Evolutionary conservation across 1,140 invertebrate genomes (phyloP).

Genomic region (Laupala kohalensis): DNA sequence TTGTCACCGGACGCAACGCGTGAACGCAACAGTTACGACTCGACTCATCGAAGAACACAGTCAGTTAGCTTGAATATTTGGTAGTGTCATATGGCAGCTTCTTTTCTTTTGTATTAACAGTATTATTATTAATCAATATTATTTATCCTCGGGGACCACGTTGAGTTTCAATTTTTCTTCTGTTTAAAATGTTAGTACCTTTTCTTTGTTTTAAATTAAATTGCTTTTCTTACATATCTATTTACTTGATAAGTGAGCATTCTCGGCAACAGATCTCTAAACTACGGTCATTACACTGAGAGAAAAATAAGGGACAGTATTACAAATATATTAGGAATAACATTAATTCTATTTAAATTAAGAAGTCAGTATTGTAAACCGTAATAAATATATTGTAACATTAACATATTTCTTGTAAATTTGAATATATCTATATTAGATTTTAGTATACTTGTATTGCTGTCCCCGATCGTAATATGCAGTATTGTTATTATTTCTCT

Average conservation of each 20-base stretch:
- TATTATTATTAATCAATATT: neutral
- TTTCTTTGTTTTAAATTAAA: no score
- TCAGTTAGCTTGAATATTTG: constrained; percentile 1
- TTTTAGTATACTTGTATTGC: neutral
- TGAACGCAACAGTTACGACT: no score
- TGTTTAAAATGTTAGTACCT: no score
- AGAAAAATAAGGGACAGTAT: no score
- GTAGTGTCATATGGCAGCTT: neutral
- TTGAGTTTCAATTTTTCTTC: no score
- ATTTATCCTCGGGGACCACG: neutral
- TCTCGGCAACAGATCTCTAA: no score
- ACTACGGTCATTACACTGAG: no score
- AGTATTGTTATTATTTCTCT: neutral
- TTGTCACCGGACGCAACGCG: neutral
- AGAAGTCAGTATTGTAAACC: constrained; percentile 1
- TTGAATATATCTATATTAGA: neutral
- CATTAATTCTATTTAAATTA: no score
- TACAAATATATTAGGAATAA: no score
- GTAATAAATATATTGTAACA: neutral
- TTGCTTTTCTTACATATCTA: no score
- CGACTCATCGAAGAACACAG: no score
- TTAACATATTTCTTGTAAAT: neutral
- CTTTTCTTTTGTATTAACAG: neutral
- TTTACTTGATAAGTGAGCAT: no score
- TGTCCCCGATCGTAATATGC: neutral